Conservation (phyloP, 2,888 invertebrate species). For the Rhabditoides inermis region DNA sequence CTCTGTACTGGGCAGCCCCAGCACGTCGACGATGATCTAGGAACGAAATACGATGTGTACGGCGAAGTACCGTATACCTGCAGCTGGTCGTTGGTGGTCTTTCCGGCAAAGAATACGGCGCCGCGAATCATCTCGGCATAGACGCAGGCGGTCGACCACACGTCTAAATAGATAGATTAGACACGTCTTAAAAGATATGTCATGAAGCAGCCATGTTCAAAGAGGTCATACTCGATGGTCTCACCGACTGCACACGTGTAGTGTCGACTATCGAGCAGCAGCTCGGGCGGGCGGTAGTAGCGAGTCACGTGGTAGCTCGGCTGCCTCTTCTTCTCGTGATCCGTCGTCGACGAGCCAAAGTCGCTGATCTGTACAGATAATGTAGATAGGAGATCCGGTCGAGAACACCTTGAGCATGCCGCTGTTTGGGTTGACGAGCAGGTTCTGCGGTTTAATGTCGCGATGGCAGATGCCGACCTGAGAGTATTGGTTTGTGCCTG, state of each 20-base stretch:
- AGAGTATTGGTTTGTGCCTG: background rate
- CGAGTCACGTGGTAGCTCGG: constrained; percentile 37
- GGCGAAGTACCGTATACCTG: constrained; percentile 3
- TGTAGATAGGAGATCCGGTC: background rate
- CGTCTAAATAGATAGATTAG: no score
- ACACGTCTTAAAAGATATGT: no score
- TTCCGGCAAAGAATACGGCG: constrained; percentile 22
- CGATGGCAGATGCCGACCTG: constrained; percentile 63
- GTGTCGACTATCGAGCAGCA: constrained; percentile 61
- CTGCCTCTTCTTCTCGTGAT: constrained; percentile 11
- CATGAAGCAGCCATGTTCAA: no score
- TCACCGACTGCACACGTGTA: constrained; percentile 93
- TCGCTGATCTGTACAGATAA: constrained; percentile 10
- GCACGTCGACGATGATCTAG: constrained; percentile 15
- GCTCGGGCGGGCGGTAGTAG: constrained; percentile 62
- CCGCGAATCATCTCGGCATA: constrained; percentile 30
- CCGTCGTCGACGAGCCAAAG: constrained; percentile 19
- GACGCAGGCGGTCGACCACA: constrained; percentile 35
- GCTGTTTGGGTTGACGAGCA: constrained; percentile 78
- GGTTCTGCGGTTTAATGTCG: constrained; percentile 98
- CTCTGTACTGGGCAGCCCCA: constrained; percentile 15
- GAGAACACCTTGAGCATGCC: constrained; percentile 72
- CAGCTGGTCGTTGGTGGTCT: constrained; percentile 18
- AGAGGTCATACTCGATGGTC: constrained; percentile 64
- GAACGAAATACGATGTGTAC: background rate